Percentiles rank a stretch among this genome's conserved stretches.
These are phyloP conservation scores for Thunnus thynnus DNA, from an alignment of 2,113 vertebrate genomes.

Conservation along the genomic window DNA sequence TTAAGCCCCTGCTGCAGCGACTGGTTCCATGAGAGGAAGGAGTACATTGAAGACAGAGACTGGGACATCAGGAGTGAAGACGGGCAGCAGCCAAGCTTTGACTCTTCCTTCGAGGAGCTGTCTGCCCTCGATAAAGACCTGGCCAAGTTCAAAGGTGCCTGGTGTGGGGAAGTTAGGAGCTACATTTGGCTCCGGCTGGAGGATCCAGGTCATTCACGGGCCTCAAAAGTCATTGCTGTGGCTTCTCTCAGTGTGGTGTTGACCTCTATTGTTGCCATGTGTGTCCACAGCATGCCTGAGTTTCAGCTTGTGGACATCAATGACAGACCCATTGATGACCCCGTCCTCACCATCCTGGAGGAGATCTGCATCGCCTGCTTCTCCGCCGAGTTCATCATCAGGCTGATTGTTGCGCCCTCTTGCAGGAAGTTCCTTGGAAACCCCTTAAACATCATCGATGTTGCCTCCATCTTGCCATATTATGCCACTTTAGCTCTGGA, in stretches of 20 bases:
- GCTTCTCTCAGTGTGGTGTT: slow-evolving; percentile 93
- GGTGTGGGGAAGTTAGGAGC: slow-evolving; percentile 90
- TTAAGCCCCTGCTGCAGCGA: slow-evolving; percentile 93
- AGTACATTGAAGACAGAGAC: slow-evolving; percentile 87
- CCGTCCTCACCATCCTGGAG: slow-evolving; percentile 90
- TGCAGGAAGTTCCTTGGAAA: slow-evolving; percentile 93
- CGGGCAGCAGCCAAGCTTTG: slow-evolving; percentile 85
- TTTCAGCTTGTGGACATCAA: slow-evolving; percentile 90
- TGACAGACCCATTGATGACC: slow-evolving; percentile 91
- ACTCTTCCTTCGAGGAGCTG: slow-evolving; percentile 92
- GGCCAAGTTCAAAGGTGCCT: slow-evolving; percentile 91
- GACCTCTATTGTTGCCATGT: slow-evolving; percentile 96
- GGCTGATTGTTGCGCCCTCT: slow-evolving; percentile 90
- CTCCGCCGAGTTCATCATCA: slow-evolving; percentile 90
- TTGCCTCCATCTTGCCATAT: slow-evolving; percentile 95
- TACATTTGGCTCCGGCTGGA: slow-evolving; percentile 96
- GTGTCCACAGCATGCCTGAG: slow-evolving; percentile 98
- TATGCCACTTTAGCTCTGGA: slow-evolving; percentile 94
- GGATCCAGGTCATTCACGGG: slow-evolving; percentile 92
- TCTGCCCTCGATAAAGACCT: slow-evolving; percentile 94
- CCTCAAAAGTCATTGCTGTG: slow-evolving; percentile 93
- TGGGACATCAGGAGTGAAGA: slow-evolving; percentile 93
- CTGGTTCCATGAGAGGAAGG: slow-evolving; percentile 95
- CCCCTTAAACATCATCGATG: slow-evolving; percentile 95
- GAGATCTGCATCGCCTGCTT: slow-evolving; percentile 93